Evolutionary conservation across 2,888 invertebrate genomes (phyloP), one percentile per base, ranked within the genome.

Genomic region (Orthosia incerta): DNA sequence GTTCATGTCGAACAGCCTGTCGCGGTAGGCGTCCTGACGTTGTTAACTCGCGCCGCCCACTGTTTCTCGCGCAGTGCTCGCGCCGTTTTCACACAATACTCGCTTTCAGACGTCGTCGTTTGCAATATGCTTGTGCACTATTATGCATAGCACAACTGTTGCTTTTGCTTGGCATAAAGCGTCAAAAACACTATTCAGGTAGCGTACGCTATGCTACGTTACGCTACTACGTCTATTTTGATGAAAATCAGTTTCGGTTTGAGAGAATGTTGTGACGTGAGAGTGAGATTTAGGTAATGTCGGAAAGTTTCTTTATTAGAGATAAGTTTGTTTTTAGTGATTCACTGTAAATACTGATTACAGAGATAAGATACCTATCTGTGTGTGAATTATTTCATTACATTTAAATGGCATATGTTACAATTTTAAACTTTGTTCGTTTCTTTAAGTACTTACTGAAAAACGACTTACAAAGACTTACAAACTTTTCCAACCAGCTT

Each of bases 21-120:
- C 71, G 79, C 74, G 72, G 81, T 70, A 89, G 86, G 90, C 94
- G 94, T 92, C 92, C 89, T 88, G 85, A 84, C 93, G 83, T 86
- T 86, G 86, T 89, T 91, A 87, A 84, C 89, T 88, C 93, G 91
- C 92, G 92, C 76, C 90, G 91, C 88, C 88, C 84, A 94, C 94
- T 94, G 93, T 72, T 86, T 85, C 86, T 79, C 87, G 88, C 89
- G 87, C 88, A 83, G 83, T 84, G 77, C 86, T 83, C 87, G 83
- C 88, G 87, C 83, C 85, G 83, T 86, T 88, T 88, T 76, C 87
- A 87, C 83, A 80, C 77, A 72, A 83, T 81, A 82, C 84, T 71
- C 79, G 78, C 83, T 86, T 87, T 88, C 82, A 83, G 83, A 69
- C 73, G 72, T 76, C 70, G 82, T 79, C 70, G 80, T 78, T 82